phyloP scores from a whole-genome alignment of 2,888 invertebrate genomes.

The Siphonodentalium dalli region DNA sequence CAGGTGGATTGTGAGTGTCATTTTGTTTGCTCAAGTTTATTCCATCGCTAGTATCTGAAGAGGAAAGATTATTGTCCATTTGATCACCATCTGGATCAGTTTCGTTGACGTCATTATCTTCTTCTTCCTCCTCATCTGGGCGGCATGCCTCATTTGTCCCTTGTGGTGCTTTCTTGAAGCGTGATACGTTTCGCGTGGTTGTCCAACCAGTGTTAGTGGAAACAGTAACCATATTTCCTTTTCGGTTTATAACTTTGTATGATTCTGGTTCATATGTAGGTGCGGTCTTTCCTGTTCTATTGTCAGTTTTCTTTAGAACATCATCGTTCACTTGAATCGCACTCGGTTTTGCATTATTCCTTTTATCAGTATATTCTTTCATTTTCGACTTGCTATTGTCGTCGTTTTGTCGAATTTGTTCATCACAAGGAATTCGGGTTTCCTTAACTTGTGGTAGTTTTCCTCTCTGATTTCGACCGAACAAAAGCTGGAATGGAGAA shows the following conservation, averaged over 20 bases:
- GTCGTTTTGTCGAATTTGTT: conserved; percentile 7
- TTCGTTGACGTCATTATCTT: too few species aligned
- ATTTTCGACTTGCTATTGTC: conserved; percentile 8
- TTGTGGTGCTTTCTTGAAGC: conserved; percentile 16
- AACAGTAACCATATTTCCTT: conserved; percentile 13
- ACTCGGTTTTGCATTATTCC: not conserved
- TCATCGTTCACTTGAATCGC: conserved; percentile 2
- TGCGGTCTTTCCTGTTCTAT: conserved; percentile 1
- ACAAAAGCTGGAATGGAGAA: conserved; percentile 14
- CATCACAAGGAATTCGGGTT: not conserved
- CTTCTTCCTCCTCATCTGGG: too few species aligned
- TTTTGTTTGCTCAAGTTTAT: too few species aligned
- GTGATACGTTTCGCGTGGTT: conserved; percentile 14
- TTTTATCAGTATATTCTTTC: conserved; percentile 4
- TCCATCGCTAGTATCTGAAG: too few species aligned
- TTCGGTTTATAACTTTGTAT: not conserved
- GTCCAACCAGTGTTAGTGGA: not conserved
- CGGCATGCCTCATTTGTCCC: too few species aligned
- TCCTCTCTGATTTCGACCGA: conserved; percentile 11
- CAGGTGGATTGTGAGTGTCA: too few species aligned
- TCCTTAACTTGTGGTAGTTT: conserved; percentile 11
- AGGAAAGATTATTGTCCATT: too few species aligned
- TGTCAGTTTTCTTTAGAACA: conserved; percentile 4
- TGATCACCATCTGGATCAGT: too few species aligned
- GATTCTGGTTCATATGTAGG: conserved; percentile 2